Base-by-base conservation (phyloP, 2,113 vertebrate genomes). In the Channa maculata region DNA sequence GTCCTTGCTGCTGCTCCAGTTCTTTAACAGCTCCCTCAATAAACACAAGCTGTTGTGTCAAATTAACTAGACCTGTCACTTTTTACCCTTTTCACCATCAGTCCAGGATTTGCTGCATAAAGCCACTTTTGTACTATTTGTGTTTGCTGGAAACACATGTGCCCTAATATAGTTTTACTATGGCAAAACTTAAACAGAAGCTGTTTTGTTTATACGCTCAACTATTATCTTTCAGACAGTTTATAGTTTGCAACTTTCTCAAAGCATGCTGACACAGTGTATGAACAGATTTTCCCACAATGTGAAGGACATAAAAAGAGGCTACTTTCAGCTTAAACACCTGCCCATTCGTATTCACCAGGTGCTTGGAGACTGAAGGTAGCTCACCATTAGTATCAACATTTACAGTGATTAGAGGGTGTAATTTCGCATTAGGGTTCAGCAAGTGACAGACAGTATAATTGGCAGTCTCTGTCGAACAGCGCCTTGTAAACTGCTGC, bases 361-460 rank as follows among this genome's bases (percentile, higher is more conserved):
- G 15, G 57, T 66, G 77, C 36, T 8, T 55, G 24, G 15, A 14
- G 65, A 49, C 79, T 89, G 82, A 78, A 88, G 90, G 79, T 85
- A 88, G 65, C 64, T 86, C 62, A 71, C 71, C 65, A 85, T 87
- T 85, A 84, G 75, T 68, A 80, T 90, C 68, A 89, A 74, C 87
- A 83, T 89, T 90, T 91, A 83, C 80, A 78, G 84, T 77, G 83
- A 91, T 90, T 92, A 93, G 88, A 80, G 51, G 75, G 54, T 81
- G 86, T 92, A 80, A 89, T 91, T 92, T 88, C 79, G 89, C 83
- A 91, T 92, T 91, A 88, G 64, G 51, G 79, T 77, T 77, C 81
- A 7, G 41, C 39, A n/a, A 81, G 73, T 89, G 87, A 89, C 71
- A 79, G 90, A 89, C 87, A 84, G 87, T 68, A 63, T 89, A 86